These are phyloP conservation scores for Discoglossus pictus DNA, from an alignment of 2,797 vertebrate genomes.

Conservation along the genomic window DNA sequence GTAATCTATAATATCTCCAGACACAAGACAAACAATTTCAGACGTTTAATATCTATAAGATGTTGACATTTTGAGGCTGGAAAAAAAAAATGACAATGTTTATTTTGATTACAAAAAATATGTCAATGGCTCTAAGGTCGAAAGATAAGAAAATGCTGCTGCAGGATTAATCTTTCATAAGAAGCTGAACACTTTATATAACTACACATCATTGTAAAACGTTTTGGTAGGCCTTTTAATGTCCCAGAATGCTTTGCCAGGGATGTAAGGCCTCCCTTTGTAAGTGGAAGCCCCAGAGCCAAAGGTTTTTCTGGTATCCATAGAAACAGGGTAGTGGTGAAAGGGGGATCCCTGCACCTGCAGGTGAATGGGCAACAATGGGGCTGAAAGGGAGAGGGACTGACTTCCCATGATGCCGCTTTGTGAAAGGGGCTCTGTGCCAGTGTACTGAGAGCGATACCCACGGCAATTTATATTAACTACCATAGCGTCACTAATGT, in stretches of 20 bases:
- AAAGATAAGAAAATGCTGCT: too few species aligned
- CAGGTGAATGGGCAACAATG: conserved; percentile 36
- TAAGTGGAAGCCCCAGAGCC: conserved; percentile 12
- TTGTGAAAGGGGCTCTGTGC: conserved; percentile 26
- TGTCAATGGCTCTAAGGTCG: too few species aligned
- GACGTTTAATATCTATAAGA: too few species aligned
- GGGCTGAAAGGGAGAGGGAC: conserved; percentile 12
- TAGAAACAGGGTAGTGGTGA: conserved; percentile 29
- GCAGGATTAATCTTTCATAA: too few species aligned
- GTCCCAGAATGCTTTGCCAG: neutral
- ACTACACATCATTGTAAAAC: too few species aligned
- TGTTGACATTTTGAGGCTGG: too few species aligned
- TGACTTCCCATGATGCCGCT: conserved; percentile 25
- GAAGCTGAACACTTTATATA: too few species aligned
- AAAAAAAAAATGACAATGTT: too few species aligned
- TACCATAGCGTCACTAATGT: neutral
- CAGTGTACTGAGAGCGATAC: conserved; percentile 11
- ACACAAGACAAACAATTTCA: too few species aligned
- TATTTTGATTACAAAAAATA: too few species aligned
- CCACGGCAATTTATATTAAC: neutral
- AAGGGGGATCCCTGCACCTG: conserved; percentile 29
- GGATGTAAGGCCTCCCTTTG: conserved; percentile 20
- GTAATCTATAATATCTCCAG: too few species aligned
- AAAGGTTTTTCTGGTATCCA: conserved; percentile 25
- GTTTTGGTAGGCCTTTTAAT: too few species aligned